These are phyloP conservation scores for Oceanites oceanicus DNA, from an alignment of 2,113 vertebrate species.

Conservation along the genomic window DNA sequence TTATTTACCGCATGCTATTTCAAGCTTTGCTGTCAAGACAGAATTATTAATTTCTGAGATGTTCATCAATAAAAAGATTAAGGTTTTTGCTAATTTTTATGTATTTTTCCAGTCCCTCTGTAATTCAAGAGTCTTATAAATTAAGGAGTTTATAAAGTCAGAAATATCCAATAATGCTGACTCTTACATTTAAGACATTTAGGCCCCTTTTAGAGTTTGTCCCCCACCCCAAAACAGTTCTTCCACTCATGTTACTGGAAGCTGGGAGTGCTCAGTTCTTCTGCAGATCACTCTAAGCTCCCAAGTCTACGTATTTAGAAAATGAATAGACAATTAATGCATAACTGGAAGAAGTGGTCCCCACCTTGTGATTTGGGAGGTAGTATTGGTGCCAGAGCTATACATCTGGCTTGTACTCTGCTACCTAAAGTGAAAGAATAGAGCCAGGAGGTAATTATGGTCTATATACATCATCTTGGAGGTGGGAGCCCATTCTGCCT, in stretches of 20 bases:
- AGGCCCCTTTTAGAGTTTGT: background rate
- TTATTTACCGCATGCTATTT: background rate
- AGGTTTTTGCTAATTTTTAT: background rate
- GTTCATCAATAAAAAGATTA: background rate
- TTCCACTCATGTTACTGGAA: background rate
- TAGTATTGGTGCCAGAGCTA: background rate
- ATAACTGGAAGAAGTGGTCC: background rate
- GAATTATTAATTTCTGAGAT: background rate
- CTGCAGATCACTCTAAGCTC: background rate
- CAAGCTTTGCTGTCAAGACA: background rate
- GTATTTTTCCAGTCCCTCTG: background rate
- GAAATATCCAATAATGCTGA: background rate
- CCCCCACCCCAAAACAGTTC: background rate
- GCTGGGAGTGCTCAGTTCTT: background rate
- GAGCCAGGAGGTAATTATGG: background rate
- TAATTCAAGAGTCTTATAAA: background rate
- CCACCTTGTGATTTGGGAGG: background rate
- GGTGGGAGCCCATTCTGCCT: background rate
- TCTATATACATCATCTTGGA: background rate
- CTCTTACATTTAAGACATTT: background rate
- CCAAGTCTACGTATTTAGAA: background rate
- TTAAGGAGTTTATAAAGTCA: background rate
- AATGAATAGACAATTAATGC: background rate
- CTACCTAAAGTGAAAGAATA: background rate
- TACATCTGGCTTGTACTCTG: background rate